Base-by-base conservation (phyloP, 64 coral and sea anemone species). In the Stichodactyla helianthus region DNA sequence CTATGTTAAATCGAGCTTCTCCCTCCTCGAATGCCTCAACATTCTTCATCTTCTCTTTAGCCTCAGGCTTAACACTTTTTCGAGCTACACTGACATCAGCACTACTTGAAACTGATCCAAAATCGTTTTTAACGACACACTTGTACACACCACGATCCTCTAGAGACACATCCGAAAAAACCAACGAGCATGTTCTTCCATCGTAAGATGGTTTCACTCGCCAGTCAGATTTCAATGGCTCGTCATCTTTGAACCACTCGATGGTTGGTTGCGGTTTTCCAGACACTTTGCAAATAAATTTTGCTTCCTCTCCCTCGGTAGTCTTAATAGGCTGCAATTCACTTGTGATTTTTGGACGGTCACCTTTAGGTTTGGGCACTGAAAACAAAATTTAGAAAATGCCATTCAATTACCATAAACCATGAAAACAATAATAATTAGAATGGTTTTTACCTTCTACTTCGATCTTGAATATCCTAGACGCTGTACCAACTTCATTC, bases 161-260 rank as follows among this genome's bases (percentile, higher is more conserved):
- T 13, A 84, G 31, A 83, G 79, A 83, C 20, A 82, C 71, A 18
- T 85, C 86, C 20, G 89, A 61, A 35, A 98, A 79, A 50, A 83
- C 79, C 55, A 98, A 19, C 12, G 82, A 84, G 67, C 90, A 87
- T 5, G 23, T 84, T 51, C 79, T 51, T 4, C 96, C 93, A 86
- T 98, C 93, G 31, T 84, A 89, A 27, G 85, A 83, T 7, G 86
- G 70, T 68, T 95, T 92, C 7, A 98, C 52, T 65, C 96, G 85
- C 25, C 86, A 63, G 52, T 83, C 89, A 19, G 85, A 79, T 31
- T 90, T 90, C 1, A 98, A 50, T 14, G 64, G 58, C 59, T 83
- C 76, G 76, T 87, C 88, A 60, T 98, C 93, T 91, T 98, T 98
- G 18, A 92, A 79, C 96, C 96, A 98, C 80, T 95, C 90, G 71